Evolutionary conservation across 2,888 invertebrate genomes (phyloP).

Genomic region (Lingula anatina): DNA sequence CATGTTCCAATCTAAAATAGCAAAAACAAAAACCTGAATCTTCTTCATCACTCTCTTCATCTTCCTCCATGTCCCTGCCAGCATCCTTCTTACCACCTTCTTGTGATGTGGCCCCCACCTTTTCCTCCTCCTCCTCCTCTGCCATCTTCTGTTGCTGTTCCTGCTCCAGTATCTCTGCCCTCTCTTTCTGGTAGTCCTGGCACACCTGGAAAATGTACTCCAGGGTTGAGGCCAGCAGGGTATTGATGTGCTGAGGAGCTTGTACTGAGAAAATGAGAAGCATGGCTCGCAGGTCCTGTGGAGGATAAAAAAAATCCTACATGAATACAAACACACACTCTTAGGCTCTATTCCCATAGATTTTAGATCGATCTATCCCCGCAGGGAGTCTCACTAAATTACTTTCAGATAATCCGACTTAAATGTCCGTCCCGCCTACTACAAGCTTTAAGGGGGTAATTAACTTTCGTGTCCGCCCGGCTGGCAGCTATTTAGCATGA

Average conservation of each 20-base stretch:
- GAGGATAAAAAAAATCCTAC: conserved; percentile 4
- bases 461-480: no score
- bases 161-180: conserved; percentile 13
- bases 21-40: no score
- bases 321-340: no score
- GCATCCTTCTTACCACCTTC: background rate
- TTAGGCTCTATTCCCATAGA: no score
- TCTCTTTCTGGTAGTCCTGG: conserved; percentile 32
- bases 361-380: no score
- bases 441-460: no score
- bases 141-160: conserved; percentile 1
- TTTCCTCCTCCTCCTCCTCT: background rate
- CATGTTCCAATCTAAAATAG: no score
- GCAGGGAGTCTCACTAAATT: no score
- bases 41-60: conserved; percentile 8
- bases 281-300: conserved; percentile 47
- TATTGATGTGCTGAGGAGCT: conserved; percentile 32
- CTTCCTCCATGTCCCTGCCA: background rate
- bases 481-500: no score
- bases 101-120: background rate
- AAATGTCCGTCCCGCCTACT: no score
- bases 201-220: conserved; percentile 35
- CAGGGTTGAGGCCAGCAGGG: conserved; percentile 34
- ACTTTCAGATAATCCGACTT: no score
- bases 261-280: conserved; percentile 45